Percentiles rank a stretch among this genome's conserved stretches.
These are phyloP conservation scores for Branchellion lobata DNA, from an alignment of 2,888 invertebrate genomes.

Conservation along the genomic window DNA sequence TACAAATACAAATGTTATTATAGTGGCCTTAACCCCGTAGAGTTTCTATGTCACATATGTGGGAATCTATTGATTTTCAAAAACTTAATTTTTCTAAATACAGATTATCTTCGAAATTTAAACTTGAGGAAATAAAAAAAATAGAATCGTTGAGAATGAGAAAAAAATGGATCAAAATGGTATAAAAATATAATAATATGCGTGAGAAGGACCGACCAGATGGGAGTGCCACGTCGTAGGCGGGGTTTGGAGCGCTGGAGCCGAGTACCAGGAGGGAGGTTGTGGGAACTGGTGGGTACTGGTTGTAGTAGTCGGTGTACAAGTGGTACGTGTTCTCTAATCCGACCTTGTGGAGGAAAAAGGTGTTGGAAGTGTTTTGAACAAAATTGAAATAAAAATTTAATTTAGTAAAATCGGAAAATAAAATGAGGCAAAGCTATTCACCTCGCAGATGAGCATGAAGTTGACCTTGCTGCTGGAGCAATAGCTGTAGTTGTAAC, in stretches of 20 bases:
- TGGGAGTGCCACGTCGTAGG: constrained; percentile 56
- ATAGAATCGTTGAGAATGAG: too few species aligned
- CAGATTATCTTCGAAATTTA: too few species aligned
- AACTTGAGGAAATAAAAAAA: too few species aligned
- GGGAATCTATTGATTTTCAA: too few species aligned
- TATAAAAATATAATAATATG: background rate
- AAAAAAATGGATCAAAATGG: background rate
- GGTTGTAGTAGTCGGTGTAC: constrained; percentile 52
- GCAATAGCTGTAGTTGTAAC: constrained; percentile 57
- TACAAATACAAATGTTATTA: too few species aligned
- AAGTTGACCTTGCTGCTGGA: constrained; percentile 56
- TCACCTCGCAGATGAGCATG: constrained; percentile 65
- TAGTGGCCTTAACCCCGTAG: too few species aligned
- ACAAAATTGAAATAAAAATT: too few species aligned
- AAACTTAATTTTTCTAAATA: too few species aligned
- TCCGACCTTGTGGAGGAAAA: too few species aligned
- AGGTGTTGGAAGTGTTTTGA: too few species aligned
- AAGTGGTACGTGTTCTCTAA: constrained; percentile 54
- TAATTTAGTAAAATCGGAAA: background rate
- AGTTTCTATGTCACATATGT: too few species aligned
- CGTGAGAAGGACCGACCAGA: constrained; percentile 57
- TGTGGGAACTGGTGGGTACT: constrained; percentile 55
- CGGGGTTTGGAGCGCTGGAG: constrained; percentile 53
- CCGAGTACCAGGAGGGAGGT: constrained; percentile 57
- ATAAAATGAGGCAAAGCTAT: too few species aligned